Evolutionary conservation across 2,888 invertebrate species (phyloP).

Genomic region (Drosophila mimetica): DNA sequence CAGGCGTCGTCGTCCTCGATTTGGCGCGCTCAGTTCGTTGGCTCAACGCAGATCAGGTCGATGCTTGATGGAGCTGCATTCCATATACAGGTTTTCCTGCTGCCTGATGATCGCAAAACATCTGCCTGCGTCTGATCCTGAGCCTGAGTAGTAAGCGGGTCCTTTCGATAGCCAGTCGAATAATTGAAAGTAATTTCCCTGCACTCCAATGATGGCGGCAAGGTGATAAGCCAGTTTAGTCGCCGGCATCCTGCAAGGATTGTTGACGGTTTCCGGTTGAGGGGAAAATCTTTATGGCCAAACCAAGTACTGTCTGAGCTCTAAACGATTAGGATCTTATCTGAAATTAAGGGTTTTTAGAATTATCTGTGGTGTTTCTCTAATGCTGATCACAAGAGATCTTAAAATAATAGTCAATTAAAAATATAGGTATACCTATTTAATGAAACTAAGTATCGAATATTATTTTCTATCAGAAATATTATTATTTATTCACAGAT

Average conservation of each 20-base stretch:
- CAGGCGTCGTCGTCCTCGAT: conserved; percentile 50
- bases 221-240: conserved; percentile 55
- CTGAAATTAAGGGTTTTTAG: background rate
- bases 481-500: no score
- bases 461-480: no score
- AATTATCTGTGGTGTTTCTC: background rate
- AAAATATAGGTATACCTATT: no score
- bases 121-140: conserved; percentile 60
- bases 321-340: background rate
- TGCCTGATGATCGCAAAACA: conserved; percentile 48
- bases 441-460: no score
- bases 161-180: conserved; percentile 56
- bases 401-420: background rate
- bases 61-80: conserved; percentile 33
- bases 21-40: conserved; percentile 64
- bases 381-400: background rate
- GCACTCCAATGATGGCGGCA: conserved; percentile 45
- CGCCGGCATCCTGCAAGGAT: conserved; percentile 40
- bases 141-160: conserved; percentile 38
- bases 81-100: conserved; percentile 64
- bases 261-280: conserved; percentile 56
- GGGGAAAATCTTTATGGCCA: background rate
- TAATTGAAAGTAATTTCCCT: conserved; percentile 74
- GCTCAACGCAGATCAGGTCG: conserved; percentile 15
- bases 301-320: background rate